Percentiles rank a stretch among this genome's conserved stretches.
Evolutionary conservation across 1,140 invertebrate species (phyloP).

Genomic region (Lepidurus packardi): DNA sequence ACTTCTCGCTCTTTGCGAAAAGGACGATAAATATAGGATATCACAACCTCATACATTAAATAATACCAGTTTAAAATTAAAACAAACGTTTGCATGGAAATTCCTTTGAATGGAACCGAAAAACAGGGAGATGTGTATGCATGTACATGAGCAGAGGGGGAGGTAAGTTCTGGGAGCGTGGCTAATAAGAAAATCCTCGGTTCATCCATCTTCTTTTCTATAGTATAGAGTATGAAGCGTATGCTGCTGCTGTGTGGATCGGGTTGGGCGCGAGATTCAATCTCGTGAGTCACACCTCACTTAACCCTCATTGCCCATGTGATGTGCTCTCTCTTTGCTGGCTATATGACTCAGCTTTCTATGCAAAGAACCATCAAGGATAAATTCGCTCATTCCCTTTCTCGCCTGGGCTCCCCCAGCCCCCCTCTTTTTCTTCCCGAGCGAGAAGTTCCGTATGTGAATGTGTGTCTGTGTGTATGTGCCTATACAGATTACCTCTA

Average conservation of each 20-base stretch:
- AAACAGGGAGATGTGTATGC: neutral
- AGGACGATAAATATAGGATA: neutral
- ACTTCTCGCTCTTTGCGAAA: too few species aligned
- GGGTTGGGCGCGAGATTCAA: conserved; percentile 17
- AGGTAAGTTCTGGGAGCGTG: neutral
- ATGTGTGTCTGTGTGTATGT: neutral
- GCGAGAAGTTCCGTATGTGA: neutral
- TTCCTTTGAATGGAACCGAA: neutral
- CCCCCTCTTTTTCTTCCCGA: neutral
- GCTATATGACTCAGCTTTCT: conserved; percentile 8
- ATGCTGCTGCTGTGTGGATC: conserved; percentile 2
- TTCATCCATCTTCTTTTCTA: neutral
- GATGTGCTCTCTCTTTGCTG: neutral
- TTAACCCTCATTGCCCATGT: conserved; percentile 21
- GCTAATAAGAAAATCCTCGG: neutral
- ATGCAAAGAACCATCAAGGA: conserved; percentile 11
- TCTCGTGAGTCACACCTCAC: conserved; percentile 17
- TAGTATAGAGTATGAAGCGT: neutral
- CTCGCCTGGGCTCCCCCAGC: neutral
- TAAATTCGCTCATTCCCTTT: neutral
- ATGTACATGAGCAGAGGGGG: neutral
- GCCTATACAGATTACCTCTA: neutral
- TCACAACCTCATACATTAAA: neutral
- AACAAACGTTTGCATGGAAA: neutral
- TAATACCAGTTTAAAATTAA: neutral